Percentiles rank a stretch among this genome's conserved stretches.
These are phyloP conservation scores for Matsumyia berberina DNA, from an alignment of 2,888 invertebrate genomes.

Conservation along the genomic window DNA sequence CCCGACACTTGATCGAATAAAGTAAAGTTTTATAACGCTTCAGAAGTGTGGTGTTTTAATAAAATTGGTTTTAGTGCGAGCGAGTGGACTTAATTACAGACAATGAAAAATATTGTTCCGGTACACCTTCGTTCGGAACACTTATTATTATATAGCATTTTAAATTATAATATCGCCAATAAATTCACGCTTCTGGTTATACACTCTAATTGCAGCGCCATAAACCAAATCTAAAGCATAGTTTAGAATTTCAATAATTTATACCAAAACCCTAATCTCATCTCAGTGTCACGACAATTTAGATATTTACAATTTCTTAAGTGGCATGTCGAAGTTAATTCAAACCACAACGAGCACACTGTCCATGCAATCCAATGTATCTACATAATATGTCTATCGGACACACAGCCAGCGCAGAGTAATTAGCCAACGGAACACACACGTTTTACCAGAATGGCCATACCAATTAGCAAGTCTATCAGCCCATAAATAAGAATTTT, in stretches of 20 bases:
- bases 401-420: constrained; percentile 44
- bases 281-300: constrained; percentile 54
- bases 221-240: no score
- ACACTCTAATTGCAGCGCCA: no score
- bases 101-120: no score
- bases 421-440: constrained; percentile 72
- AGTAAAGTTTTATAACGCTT: no score
- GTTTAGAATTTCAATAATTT: background rate
- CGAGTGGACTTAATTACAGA: no score
- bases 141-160: no score
- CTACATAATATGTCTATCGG: constrained; percentile 27
- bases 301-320: constrained; percentile 63
- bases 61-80: no score
- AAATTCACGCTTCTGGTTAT: no score
- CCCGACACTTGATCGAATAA: no score
- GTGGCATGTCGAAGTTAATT: constrained; percentile 51
- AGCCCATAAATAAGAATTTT: constrained; percentile 74
- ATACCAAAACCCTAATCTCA: constrained; percentile 40
- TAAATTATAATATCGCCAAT: no score
- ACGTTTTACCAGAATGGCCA: constrained; percentile 64
- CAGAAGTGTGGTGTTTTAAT: no score
- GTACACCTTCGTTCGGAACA: no score
- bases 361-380: background rate
- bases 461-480: constrained; percentile 75
- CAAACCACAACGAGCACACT: constrained; percentile 10